These are phyloP conservation scores for Smithornis capensis DNA, from an alignment of 2,113 vertebrate species.

Conservation along the genomic window DNA sequence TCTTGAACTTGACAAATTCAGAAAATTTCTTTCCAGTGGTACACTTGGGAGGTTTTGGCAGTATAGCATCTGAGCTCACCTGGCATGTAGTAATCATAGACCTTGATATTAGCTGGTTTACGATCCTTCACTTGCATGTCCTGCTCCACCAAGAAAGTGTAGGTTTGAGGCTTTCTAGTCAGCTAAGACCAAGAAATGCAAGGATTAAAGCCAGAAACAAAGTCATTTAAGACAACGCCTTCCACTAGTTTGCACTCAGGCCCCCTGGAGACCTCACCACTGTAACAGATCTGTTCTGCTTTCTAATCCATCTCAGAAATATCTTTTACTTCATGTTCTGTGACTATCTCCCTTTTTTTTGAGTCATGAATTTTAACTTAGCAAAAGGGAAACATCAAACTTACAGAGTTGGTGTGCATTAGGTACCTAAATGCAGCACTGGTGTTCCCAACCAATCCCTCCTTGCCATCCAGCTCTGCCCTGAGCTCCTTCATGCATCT, in stretches of 20 bases:
- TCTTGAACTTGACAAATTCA: neutral
- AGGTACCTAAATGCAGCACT: neutral
- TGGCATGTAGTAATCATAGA: conserved; percentile 85
- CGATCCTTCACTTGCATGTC: conserved; percentile 69
- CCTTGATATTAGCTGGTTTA: conserved; percentile 78
- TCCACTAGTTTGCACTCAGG: neutral
- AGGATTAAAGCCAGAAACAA: neutral
- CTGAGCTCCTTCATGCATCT: neutral
- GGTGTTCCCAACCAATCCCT: neutral
- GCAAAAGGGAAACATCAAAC: neutral
- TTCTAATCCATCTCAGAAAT: neutral
- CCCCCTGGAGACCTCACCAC: neutral
- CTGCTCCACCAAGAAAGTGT: conserved; percentile 45
- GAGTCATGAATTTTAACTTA: neutral
- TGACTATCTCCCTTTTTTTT: neutral
- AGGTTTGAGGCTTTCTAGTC: conserved; percentile 35
- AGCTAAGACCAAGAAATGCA: conserved; percentile 28
- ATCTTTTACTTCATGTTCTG: neutral
- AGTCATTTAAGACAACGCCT: neutral
- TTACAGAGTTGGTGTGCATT: neutral
- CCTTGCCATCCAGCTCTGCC: neutral
- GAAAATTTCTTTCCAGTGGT: neutral
- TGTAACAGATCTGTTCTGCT: neutral
- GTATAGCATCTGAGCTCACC: conserved; percentile 60
- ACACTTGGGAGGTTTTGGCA: neutral